These are phyloP conservation scores for Oxyscelio sp. DNA, from an alignment of 2,888 invertebrate species.

Conservation along the genomic window DNA sequence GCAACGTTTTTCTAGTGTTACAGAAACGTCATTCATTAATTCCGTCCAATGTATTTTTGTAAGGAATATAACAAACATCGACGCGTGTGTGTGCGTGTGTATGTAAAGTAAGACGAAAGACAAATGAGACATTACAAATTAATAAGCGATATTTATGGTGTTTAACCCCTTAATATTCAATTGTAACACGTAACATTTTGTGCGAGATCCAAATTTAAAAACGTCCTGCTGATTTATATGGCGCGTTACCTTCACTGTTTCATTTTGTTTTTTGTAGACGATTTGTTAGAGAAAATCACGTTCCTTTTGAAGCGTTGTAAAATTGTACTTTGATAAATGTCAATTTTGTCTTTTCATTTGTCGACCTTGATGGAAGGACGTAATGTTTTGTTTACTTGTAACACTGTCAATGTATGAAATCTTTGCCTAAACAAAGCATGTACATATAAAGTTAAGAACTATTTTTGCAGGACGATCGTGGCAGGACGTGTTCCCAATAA, in stretches of 20 bases:
- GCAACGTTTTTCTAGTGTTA: constrained; percentile 43
- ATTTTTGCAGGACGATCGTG: constrained; percentile 24
- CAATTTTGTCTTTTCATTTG: too few relatives aligned
- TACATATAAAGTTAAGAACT: constrained; percentile 20
- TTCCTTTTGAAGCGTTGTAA: too few relatives aligned
- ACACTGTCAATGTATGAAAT: too few relatives aligned
- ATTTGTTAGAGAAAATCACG: too few relatives aligned
- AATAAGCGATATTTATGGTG: too few relatives aligned
- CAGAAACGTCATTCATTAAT: constrained; percentile 72
- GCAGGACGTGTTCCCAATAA: constrained; percentile 32
- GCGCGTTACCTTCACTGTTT: too few relatives aligned
- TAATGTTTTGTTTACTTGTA: too few relatives aligned
- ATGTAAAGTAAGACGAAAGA: constrained; percentile 22
- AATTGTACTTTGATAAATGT: too few relatives aligned
- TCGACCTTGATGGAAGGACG: too few relatives aligned
- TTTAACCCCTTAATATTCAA: constrained; percentile 21
- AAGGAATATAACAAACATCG: constrained; percentile 70
- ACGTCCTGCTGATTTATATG: constrained; percentile 40
- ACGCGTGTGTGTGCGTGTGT: too few relatives aligned
- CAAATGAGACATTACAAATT: not conserved
- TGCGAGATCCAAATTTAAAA: constrained; percentile 4
- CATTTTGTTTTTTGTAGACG: too few relatives aligned
- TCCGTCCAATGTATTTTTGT: constrained; percentile 87
- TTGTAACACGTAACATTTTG: constrained; percentile 18
- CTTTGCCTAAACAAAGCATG: constrained; percentile 6